Percentiles rank a stretch among this genome's conserved stretches.
Conservation (phyloP, 2,113 vertebrate genomes). For the Condylura cristata region DNA sequence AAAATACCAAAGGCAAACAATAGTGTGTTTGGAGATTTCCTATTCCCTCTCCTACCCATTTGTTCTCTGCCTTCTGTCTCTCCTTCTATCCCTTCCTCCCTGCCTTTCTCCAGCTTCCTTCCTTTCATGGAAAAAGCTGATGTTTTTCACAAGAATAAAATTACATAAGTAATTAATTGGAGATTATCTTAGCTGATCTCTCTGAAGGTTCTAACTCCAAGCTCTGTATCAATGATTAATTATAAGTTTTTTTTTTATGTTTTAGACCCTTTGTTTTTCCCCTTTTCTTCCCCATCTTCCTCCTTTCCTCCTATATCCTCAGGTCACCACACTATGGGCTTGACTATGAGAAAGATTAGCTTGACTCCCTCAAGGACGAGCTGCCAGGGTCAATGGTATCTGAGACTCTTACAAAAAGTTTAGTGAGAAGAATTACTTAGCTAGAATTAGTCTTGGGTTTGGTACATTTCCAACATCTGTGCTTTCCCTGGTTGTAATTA, state of each 20-base stretch:
- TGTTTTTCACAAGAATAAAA: constrained; percentile 55
- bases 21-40: constrained; percentile 46
- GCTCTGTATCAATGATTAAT: neutral
- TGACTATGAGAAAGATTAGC: neutral
- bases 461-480: constrained; percentile 64
- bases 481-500: constrained; percentile 68
- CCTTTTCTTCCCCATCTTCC: neutral
- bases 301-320: neutral
- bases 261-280: neutral
- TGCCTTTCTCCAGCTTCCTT: neutral
- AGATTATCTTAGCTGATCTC: constrained; percentile 1
- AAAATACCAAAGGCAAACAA: constrained; percentile 69
- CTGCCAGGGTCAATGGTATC: neutral
- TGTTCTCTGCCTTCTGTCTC: neutral
- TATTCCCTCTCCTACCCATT: neutral
- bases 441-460: constrained; percentile 56
- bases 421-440: constrained; percentile 53
- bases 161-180: constrained; percentile 16
- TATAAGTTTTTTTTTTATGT: neutral
- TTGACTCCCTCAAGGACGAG: neutral
- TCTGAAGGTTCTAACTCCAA: constrained; percentile 32
- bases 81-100: neutral
- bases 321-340: neutral
- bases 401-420: constrained; percentile 50
- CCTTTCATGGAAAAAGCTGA: neutral